Base-by-base conservation (phyloP, 2,888 invertebrate genomes). In the Drosophila setosimentum region DNA sequence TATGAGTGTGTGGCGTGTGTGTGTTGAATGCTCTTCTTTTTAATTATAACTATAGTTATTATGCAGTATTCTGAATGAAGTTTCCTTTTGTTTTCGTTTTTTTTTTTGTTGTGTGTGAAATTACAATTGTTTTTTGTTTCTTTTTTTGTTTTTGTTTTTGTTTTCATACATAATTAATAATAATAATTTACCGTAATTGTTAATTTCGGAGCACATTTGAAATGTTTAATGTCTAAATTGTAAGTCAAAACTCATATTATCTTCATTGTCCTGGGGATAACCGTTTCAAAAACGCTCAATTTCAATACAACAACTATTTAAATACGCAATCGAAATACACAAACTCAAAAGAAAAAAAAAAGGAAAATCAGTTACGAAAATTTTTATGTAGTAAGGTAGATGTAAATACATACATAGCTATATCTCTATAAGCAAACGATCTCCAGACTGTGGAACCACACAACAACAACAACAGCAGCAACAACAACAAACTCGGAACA, bases 161-260 rank as follows among this genome's bases (percentile, higher is more conserved):
- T 51, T 18, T 68, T 74, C 54, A 64, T 75, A 74, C 66, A 69
- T 73, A 70, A 80, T 60, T 54, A 61, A 66, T 71, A 67, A 77
- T 73, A 79, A 69, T 79, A 80, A 68, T 75, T 73, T 73, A 80
- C 61, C 78, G 59, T 50, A 73, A 77, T 66, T 68, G 69, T 74
- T 75, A 71, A 75, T 80, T 81, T 80, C 78, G 76, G 81, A 76
- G 72, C 68, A 81, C 82, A 82, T 77, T 82, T 81, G 79, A 75
- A 81, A 85, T 82, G 83, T 83, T 82, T 79, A 60, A 79, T 79
- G 78, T 80, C 78, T 83, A 82, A 82, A 80, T 78, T 76, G 80
- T 85, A 87, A 87, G 87, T 85, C 85, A 84, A 84, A 84, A 87
- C 87, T 87, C 87, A 84, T 85, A 72, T 76, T 80, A 68, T 82